Base-by-base conservation (phyloP, 2,888 invertebrate species). In the Empis stercorea region DNA sequence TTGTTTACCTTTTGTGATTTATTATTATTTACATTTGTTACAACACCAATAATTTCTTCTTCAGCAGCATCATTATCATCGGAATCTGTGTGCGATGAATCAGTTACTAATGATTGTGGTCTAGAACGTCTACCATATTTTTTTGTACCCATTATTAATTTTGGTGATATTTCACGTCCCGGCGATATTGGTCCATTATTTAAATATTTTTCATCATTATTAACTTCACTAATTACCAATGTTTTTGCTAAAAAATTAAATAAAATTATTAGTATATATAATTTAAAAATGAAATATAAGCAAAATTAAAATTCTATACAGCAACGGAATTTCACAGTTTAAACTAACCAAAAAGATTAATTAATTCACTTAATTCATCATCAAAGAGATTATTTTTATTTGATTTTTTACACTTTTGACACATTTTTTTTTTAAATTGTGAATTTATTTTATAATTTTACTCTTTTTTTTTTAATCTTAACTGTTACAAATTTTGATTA, bases 121-220 rank as follows among this genome's bases (percentile, higher is more conserved):
- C 81, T 73, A 3, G 83, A 82, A 42, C 84, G 72, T 1, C 85
- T 73, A 1, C 84, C 85, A 66, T 85, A 85, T 62, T 83, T 83
- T 61, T 85, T 85, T 20, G 80, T 75, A 2, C 84, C 84, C 57
- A 80, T 79, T 1, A 83, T 76, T 54, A 79, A 78, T 60, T 81
- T 82, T 4, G 84, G 84, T 1, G 79, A 81, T 11, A 82, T 78
- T 66, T 84, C 84, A 36, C 82, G 73, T 52, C 79, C 81, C 0
- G 81, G 79, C 7, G 76, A 76, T 44, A 66, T 66, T 27, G 57
- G 57, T 52, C 76, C 76, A 56, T 59, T 60, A 27, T 65, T 60
- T 10, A 57, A 47, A 27, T 55, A 59, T 47, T 52, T 55, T 7
- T 56, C 46, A 30, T 48, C 48, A 10, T 10, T 17, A 7, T 45